Base-by-base conservation (phyloP, 2,113 vertebrate genomes). In the Gallinago undulata region DNA sequence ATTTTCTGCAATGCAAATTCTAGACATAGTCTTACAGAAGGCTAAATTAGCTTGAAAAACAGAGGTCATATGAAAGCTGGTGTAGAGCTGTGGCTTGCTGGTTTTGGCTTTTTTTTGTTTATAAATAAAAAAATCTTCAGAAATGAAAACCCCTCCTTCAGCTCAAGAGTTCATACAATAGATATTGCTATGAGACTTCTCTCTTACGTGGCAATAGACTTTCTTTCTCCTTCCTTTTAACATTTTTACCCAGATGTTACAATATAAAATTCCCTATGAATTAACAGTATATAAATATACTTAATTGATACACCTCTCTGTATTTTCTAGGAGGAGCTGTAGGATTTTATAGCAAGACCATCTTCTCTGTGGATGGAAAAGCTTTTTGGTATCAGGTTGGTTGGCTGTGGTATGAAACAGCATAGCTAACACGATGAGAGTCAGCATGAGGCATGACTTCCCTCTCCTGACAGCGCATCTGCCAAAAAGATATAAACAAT, bases 1-100 rank as follows among this genome's bases (percentile, higher is more conserved):
- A 83, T 81, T 76, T 69, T 94, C 33, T 91, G 83, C 75, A 85
- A 43, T 89, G 90, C 87, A 93, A 55, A 93, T 90, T 90, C 24
- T 69, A 73, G n/a, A 47, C 16, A 12, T 22, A 81, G 48, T 50
- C 48, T 78, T 73, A 41, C 28, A 59, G 67, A 79, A 90, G 13
- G 53, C 86, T 89, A 83, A 93, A 94, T 87, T 55, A 89, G 47
- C 70, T 85, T 87, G 77, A 62, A 89, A 92, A 89, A 66, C 37
- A 56, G 53, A 87, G 92, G 80, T 87, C 45, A 53, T 87, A 78
- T 47, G 50, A 92, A 69, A 84, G 45, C 47, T 76, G 53, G 28
- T 66, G 8, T 57, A 63, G 72, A 51, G 21, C 31, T 91, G 25
- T 63, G 37, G 35, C 83, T 94, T 79, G 37, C 60, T 73, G 21